Evolutionary conservation across 2,797 vertebrate genomes (phyloP).

Genomic region (Catamblyrhynchus diadema): DNA sequence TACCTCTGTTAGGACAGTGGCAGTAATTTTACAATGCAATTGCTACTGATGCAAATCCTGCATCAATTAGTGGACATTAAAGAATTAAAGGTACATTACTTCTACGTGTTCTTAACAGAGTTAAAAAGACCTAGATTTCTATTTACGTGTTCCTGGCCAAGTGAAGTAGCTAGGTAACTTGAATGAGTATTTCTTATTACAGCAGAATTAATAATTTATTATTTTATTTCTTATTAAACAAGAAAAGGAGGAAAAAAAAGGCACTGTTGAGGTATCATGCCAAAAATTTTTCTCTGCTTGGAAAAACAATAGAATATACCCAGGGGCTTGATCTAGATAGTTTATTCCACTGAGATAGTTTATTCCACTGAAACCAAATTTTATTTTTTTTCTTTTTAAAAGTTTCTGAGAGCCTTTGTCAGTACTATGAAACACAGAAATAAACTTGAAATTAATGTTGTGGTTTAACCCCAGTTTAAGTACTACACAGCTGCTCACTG

Average conservation of each 20-base stretch:
- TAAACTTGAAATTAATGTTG: background rate
- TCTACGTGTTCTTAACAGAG: background rate
- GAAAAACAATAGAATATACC: background rate
- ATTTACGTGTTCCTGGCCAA: background rate
- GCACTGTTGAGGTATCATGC: rapidly evolving
- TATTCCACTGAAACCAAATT: background rate
- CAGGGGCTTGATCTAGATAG: background rate
- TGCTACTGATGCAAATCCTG: background rate
- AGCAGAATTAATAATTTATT: background rate
- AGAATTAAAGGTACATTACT: background rate
- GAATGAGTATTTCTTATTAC: background rate
- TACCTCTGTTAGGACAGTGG: background rate
- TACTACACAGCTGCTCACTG: background rate
- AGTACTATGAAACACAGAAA: background rate
- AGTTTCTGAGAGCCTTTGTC: background rate
- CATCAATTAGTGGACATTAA: background rate
- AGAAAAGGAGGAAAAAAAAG: rapidly evolving
- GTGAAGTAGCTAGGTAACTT: background rate
- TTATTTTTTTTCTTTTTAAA: background rate
- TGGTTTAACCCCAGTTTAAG: background rate
- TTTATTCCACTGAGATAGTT: background rate
- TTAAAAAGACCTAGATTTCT: background rate
- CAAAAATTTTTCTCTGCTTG: background rate
- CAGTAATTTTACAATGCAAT: background rate
- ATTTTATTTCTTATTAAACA: background rate